Percentiles rank a stretch among this genome's conserved stretches.
Evolutionary conservation across 2,113 vertebrate species (phyloP).

Genomic region (Arizona elegans): DNA sequence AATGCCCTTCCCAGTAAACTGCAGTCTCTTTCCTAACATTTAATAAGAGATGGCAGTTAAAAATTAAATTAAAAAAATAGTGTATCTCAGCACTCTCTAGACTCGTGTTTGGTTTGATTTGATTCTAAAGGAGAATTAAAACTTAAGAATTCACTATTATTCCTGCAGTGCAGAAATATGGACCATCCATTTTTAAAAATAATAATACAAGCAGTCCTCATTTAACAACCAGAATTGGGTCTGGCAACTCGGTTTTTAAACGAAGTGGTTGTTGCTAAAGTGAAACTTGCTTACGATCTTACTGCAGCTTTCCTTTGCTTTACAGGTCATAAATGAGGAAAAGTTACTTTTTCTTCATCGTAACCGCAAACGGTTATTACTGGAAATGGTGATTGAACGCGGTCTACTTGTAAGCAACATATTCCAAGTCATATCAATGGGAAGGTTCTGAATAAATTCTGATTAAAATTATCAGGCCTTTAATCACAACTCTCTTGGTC

Average conservation of each 20-base stretch:
- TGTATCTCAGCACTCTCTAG: background rate
- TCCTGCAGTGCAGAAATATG: background rate
- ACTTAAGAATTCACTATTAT: background rate
- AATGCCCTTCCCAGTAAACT: background rate
- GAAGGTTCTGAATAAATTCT: background rate
- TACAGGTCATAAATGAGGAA: background rate
- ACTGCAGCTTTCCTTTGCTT: background rate
- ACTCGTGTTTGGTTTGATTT: background rate
- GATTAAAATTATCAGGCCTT: background rate
- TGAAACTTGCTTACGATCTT: background rate
- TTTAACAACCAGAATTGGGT: background rate
- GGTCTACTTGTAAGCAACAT: background rate
- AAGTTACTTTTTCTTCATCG: background rate
- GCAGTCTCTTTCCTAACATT: background rate
- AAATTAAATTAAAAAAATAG: background rate
- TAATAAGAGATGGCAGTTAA: background rate
- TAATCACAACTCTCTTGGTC: background rate
- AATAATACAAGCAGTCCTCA: background rate
- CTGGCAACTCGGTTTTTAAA: background rate
- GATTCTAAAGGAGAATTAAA: background rate
- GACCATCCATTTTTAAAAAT: background rate
- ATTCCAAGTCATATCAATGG: background rate
- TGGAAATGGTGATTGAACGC: background rate
- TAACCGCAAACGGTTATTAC: background rate
- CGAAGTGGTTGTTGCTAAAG: background rate